Conservation (phyloP, 2,113 vertebrate genomes). For the Uropsilus gracilis region DNA sequence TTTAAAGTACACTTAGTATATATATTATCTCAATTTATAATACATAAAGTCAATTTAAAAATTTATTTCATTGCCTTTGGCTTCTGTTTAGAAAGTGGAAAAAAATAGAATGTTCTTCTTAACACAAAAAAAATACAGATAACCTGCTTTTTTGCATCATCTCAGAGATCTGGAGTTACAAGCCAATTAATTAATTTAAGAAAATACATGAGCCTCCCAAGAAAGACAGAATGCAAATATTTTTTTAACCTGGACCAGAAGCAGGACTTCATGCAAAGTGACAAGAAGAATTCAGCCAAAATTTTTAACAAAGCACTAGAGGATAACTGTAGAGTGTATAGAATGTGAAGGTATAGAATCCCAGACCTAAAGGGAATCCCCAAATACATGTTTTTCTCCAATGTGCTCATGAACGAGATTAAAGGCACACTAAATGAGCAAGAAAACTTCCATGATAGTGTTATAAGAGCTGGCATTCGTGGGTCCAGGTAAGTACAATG, state of each 20-base stretch:
- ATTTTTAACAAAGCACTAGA: not conserved
- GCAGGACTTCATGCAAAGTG: not conserved
- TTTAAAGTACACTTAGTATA: not conserved
- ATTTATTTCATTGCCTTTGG: not conserved
- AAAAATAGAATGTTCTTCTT: not conserved
- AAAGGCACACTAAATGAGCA: not conserved
- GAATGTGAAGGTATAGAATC: not conserved
- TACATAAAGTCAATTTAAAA: not conserved
- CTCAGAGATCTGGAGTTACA: not conserved
- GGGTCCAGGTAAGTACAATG: too few relatives aligned
- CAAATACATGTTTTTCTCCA: not conserved
- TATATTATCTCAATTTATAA: not conserved
- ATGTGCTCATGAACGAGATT: not conserved
- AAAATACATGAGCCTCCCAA: not conserved
- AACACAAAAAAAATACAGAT: not conserved
- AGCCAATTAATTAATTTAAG: not conserved
- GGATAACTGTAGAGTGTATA: not conserved
- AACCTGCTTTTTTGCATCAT: not conserved
- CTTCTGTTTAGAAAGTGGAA: not conserved
- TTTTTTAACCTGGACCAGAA: not conserved
- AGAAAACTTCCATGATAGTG: not conserved
- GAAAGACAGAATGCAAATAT: not conserved
- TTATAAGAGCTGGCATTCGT: too few relatives aligned
- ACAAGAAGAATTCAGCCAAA: not conserved
- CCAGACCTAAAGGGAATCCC: not conserved